These are phyloP conservation scores for Parambassis ranga DNA, from an alignment of 2,797 vertebrate genomes.

Conservation along the genomic window DNA sequence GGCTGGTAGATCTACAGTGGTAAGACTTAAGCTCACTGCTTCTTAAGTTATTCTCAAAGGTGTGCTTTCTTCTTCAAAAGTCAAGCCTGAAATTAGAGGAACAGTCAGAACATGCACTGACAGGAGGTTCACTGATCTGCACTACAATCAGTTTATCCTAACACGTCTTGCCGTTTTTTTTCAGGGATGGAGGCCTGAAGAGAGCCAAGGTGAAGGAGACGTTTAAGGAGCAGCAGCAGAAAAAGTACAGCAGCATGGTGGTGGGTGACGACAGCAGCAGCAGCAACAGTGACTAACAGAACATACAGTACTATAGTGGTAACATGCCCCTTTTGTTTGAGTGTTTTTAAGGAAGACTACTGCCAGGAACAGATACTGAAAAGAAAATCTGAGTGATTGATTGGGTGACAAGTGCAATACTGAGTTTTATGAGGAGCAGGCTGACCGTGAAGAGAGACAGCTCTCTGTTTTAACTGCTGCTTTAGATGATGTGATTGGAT, in stretches of 20 bases:
- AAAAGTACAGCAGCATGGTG: conserved; percentile 95
- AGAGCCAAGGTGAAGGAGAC: conserved; percentile 92
- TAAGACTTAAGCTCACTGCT: conserved; percentile 57
- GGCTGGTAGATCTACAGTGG: conserved; percentile 93
- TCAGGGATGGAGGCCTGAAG: conserved; percentile 96
- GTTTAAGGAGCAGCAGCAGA: conserved; percentile 93
- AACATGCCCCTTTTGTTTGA: not conserved
- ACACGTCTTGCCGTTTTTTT: not conserved
- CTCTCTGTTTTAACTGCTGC: not conserved
- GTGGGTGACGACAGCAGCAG: conserved; percentile 80
- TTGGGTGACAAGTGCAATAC: conserved; percentile 42
- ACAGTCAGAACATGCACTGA: too few relatives aligned
- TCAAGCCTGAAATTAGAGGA: not conserved
- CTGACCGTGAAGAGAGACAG: not conserved
- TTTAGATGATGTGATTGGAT: not conserved
- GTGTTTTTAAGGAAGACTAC: not conserved
- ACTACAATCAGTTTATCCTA: not conserved
- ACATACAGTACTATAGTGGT: conserved; percentile 10
- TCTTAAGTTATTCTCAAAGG: not conserved
- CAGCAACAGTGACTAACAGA: conserved; percentile 68
- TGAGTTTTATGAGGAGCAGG: conserved; percentile 3
- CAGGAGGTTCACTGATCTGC: not conserved
- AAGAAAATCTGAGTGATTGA: not conserved
- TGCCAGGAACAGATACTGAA: not conserved
- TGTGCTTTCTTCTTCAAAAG: not conserved